Percentiles rank a stretch among this genome's conserved stretches.
These are phyloP conservation scores for Seriola dumerili DNA, from an alignment of 2,113 vertebrate genomes.

Conservation along the genomic window DNA sequence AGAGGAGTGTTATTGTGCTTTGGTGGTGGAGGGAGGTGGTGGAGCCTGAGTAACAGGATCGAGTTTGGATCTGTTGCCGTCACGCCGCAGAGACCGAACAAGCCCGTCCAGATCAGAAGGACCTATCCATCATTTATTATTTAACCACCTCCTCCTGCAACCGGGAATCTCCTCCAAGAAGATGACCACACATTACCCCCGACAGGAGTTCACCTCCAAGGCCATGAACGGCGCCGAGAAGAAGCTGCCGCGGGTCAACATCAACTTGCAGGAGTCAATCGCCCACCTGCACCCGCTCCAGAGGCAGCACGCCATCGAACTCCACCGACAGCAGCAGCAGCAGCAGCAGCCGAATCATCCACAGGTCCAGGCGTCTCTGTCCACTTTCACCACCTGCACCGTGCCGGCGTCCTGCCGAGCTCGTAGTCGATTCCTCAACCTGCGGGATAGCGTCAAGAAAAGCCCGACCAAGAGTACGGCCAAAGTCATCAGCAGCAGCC, in stretches of 20 bases:
- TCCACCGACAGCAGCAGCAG: conserved; percentile 56
- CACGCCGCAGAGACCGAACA: neutral
- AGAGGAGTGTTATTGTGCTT: neutral
- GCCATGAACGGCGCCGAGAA: conserved; percentile 50
- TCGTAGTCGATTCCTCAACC: conserved; percentile 87
- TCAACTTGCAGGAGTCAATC: conserved; percentile 60
- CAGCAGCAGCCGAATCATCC: conserved; percentile 12
- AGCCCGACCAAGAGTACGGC: conserved; percentile 90
- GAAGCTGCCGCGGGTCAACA: neutral
- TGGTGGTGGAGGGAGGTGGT: neutral
- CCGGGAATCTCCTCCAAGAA: conserved; percentile 16
- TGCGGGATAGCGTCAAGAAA: conserved; percentile 91
- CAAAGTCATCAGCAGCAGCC: conserved; percentile 75
- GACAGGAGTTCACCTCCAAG: conserved; percentile 57
- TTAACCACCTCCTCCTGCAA: neutral
- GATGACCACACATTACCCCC: conserved; percentile 72
- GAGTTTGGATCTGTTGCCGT: conserved; percentile 22
- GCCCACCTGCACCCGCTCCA: conserved; percentile 69
- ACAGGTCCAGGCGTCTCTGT: conserved; percentile 30
- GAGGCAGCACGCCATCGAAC: conserved; percentile 73
- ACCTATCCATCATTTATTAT: neutral
- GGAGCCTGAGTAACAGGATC: neutral
- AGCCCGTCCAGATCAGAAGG: neutral
- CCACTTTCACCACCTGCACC: conserved; percentile 76
- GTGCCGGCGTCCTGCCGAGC: conserved; percentile 82